Evolutionary conservation across 2,888 invertebrate genomes (phyloP), one percentile per base, ranked within the genome.

Genomic region (Lagria hirta): DNA sequence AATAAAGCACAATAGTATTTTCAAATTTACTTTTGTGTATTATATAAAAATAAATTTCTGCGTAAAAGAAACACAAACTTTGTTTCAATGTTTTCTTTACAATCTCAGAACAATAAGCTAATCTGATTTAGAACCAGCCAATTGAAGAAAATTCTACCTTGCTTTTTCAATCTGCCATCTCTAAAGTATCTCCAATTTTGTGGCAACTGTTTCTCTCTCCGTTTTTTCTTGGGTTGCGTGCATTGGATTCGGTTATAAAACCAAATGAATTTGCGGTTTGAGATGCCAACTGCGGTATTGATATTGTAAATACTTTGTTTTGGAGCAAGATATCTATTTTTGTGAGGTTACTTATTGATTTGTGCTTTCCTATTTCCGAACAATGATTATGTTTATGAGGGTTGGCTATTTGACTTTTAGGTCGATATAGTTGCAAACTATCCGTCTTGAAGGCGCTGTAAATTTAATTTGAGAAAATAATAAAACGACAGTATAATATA

Each of bases 31-130:
- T n/a, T n/a, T n/a, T n/a, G n/a, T n/a, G n/a, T n/a, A n/a, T n/a
- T n/a, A n/a, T n/a, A n/a, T n/a, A n/a, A n/a, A n/a, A n/a, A n/a
- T n/a, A n/a, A n/a, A n/a, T n/a, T n/a, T n/a, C n/a, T n/a, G n/a
- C n/a, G n/a, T n/a, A n/a, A n/a, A n/a, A n/a, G n/a, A n/a, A n/a
- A n/a, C n/a, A n/a, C n/a, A n/a, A n/a, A n/a, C n/a, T n/a, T n/a
- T n/a, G n/a, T n/a, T n/a, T n/a, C n/a, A n/a, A n/a, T n/a, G n/a
- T n/a, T n/a, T n/a, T n/a, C n/a, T n/a, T n/a, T n/a, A n/a, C n/a
- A n/a, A n/a, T n/a, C n/a, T n/a, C n/a, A n/a, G n/a, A 18, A 45
- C 41, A 51, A 55, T 52, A 54, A 58, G 50, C 49, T 57, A 55
- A 57, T 55, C 54, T 54, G 49, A 55, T 55, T 53, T 54, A 15